A percentile compares a stretch with the other conserved stretches of the same genome.
These are phyloP conservation scores for Polypterus senegalus DNA, from an alignment of 2,113 vertebrate genomes.

Conservation along the genomic window DNA sequence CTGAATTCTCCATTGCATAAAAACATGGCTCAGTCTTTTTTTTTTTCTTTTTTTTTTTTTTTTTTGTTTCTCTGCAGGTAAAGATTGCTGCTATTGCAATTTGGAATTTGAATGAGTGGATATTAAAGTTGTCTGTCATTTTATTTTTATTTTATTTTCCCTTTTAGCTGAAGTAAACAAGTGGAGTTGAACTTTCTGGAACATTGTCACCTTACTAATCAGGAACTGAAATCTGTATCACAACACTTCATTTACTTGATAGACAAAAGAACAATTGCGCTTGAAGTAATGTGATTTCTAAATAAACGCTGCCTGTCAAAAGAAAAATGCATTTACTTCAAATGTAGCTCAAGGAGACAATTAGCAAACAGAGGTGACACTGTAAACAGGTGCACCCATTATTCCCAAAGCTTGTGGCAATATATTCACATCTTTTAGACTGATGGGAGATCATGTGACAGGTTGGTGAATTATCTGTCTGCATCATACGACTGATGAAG, in stretches of 20 bases:
- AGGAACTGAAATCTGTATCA: slow-evolving; percentile 78
- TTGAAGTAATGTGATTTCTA: slow-evolving; percentile 89
- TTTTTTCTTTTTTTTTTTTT: too few species aligned
- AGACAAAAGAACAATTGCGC: slow-evolving; percentile 83
- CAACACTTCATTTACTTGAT: slow-evolving; percentile 79
- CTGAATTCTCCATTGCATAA: slow-evolving; percentile 22
- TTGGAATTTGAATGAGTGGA: slow-evolving; percentile 53
- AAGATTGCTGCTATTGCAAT: slow-evolving; percentile 34
- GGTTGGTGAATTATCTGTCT: slow-evolving; percentile 82
- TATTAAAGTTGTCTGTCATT: slow-evolving; percentile 75
- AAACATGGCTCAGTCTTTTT: slow-evolving; percentile 28
- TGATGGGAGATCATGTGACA: slow-evolving; percentile 82
- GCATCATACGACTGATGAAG: slow-evolving; percentile 78
- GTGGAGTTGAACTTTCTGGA: slow-evolving; percentile 68
- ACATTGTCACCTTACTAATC: slow-evolving; percentile 71
- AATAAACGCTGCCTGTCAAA: slow-evolving; percentile 89
- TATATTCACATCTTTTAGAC: slow-evolving; percentile 87
- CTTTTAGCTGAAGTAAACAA: slow-evolving; percentile 52
- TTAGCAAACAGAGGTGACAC: slow-evolving; percentile 98
- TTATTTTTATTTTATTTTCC: slow-evolving; percentile 37
- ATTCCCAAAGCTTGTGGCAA: slow-evolving; percentile 91
- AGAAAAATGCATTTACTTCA: slow-evolving; percentile 79
- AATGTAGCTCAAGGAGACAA: slow-evolving; percentile 96
- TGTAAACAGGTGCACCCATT: slow-evolving; percentile 98
- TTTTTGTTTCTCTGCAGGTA: slow-evolving; percentile 33